Base-by-base conservation (phyloP, 1,140 invertebrate species). In the Hormaphis cornu region DNA sequence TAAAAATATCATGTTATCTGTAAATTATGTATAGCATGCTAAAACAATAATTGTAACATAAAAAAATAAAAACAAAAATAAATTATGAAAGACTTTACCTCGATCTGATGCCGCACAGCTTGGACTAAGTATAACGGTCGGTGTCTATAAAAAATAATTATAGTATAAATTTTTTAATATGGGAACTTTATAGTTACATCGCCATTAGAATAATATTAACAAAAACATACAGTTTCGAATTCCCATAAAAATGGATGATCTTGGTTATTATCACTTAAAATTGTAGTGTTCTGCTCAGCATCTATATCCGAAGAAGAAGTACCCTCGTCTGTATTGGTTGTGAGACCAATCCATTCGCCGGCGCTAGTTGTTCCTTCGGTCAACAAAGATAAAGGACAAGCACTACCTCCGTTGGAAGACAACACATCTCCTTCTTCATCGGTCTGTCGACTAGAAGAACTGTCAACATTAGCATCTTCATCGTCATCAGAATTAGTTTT, bases 321-420 rank as follows among this genome's bases (percentile, higher is more conserved):
- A 75, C 88, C 89, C 69, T 91, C 89, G 75, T 88, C 87, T 77
- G 89, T 91, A 76, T 93, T 93, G 56, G 90, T 91, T 14, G 90
- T 92, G 69, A 91, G 80, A 76, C 79, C 90, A 83, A 84, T 84
- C 89, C 89, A 92, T 77, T 93, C 90, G 48, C 86, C 86, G 59
- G 87, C 86, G 14, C 87, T 88, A 56, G 87, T 86, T 37, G 84
- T 85, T 14, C 76, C 79, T 70, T 83, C 81, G 3, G 80, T 79
- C 3, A 82, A 76, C 72, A 80, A 54, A 8, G 66, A 53, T 28
- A 70, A 20, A 7, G 74, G 73, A 24, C 73, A 75, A 54, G 66
- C 74, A 53, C 71, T 73, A 74, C 82, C 82, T 14, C 82, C 82
- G 18, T 71, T 69, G 8, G 71, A 73, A 10, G 70, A 71, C 40